Evolutionary conservation across 2,113 vertebrate genomes (phyloP).

Genomic region (Periophthalmodon schlosseri): DNA sequence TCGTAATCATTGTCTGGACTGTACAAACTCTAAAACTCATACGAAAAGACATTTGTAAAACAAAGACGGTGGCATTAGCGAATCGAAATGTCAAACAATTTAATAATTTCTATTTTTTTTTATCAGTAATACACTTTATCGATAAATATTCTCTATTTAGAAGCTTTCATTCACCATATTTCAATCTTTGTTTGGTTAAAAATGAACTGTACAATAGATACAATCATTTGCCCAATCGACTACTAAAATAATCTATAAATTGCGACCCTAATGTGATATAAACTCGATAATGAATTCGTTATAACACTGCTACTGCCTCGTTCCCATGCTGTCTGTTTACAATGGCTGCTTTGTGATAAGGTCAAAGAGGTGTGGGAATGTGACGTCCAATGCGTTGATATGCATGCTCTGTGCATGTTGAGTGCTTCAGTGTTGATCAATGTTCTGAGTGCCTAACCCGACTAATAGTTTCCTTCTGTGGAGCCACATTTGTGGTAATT

Average conservation of each 20-base stretch:
- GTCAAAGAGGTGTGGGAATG: constrained; percentile 22
- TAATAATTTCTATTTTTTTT: too few species aligned
- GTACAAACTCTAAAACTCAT: not conserved
- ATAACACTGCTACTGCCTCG: not conserved
- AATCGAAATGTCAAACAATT: not conserved
- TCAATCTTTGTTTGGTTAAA: too few species aligned
- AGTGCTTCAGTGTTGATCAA: constrained; percentile 29
- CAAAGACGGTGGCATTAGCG: not conserved
- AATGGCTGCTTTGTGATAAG: constrained; percentile 53
- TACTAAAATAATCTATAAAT: too few species aligned
- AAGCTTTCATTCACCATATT: too few species aligned
- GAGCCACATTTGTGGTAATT: constrained; percentile 49
- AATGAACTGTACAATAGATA: too few species aligned
- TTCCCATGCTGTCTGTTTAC: constrained; percentile 22
- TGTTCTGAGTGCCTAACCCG: constrained; percentile 40
- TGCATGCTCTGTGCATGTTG: constrained; percentile 63
- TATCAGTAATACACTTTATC: too few species aligned
- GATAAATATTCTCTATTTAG: too few species aligned
- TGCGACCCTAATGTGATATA: not conserved
- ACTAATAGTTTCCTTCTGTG: constrained; percentile 60
- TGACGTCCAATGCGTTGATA: constrained; percentile 12
- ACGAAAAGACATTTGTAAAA: not conserved
- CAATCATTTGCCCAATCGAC: too few species aligned
- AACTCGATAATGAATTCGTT: not conserved
- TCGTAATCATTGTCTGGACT: not conserved